Base-by-base conservation (phyloP, 2,797 vertebrate species). In the Cichlasoma orientale region DNA sequence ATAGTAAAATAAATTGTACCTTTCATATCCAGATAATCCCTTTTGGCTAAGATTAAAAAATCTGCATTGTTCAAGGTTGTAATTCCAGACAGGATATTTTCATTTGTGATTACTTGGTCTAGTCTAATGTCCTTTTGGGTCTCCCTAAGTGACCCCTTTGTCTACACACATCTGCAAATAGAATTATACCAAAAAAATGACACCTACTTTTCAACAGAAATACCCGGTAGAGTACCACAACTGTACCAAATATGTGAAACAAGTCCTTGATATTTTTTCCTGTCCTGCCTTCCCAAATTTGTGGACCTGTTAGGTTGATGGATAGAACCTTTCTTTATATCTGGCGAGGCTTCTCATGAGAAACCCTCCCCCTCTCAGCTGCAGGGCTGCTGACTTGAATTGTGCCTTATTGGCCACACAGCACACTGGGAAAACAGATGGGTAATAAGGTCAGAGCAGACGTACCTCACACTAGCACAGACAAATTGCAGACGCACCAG, bases 381-480 rank as follows among this genome's bases (percentile, higher is more conserved):
- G 90, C 91, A 78, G 82, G 82, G 84, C 83, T 93, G 93, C 93
- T 93, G 92, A 94, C 90, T 85, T 86, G 89, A 91, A 86, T 92
- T 92, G 77, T 82, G 84, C 86, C 77, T 91, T 53, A 80, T 72
- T 89, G 86, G 91, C 92, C 89, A 78, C 85, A 71, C 77, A 7
- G 83, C 90, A 87, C 89, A 77, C 69, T 66, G 82, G 75, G 72
- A 92, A 68, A 93, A 89, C 94, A 95, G 94, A 94, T 93, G 93
- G 92, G 82, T 93, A 94, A 93, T 93, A 91, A 94, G 93, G 93
- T 95, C 92, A 93, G 81, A 80, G 86, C 82, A 91, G 88, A 91
- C 82, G 75, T 71, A 86, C 71, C 82, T 90, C 90, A 80, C 84
- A 88, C 84, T 33, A 83, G 82, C 74, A 36, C 86, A 90, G 90